Base-by-base conservation (phyloP, 2,888 invertebrate species). In the Uropetala carovei region DNA sequence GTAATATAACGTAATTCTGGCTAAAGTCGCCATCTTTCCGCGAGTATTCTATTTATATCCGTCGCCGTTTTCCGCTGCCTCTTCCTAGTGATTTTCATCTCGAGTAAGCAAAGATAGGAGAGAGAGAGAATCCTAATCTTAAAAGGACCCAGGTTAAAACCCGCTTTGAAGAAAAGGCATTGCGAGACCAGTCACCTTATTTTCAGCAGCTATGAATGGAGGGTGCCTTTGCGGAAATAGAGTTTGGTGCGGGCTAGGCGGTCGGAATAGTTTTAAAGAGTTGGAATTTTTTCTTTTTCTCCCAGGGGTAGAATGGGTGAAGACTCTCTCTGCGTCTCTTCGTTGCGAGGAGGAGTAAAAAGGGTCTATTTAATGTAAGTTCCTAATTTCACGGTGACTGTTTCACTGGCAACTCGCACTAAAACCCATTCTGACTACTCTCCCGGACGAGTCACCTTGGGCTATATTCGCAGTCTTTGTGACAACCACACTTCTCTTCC, bases 361-460 rank as follows among this genome's bases (percentile, higher is more conserved):
- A 64, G 82, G 64, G 83, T 56, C 43, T 60, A 84, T 92, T 92
- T 92, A 92, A 92, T 92, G 64, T 92, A 83, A 92, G 92, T 83
- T 92, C 92, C 92, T 92, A 92, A 92, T 92, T 92, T 92, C 92
- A 92, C 92, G 92, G 82, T 92, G 92, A 92, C 82, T 84, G 82
- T 92, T 84, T 84, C 92, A 22, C 43, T 83, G 89, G 68, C 89
- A 89, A 64, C 89, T 89, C 68, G 89, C 89, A 59, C 58, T 59
- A 60, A 86, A 86, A 64, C 64, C 89, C 18, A 18, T 27, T 43
- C 60, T 18, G 30, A 59, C 16, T 30, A 43, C 83, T 18, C 83
- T 30, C 22, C 85, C 16, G 68, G 22, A 68, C 68, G 22, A 75
- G 75, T 75, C 75, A 75, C 75, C 16, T 16, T 64, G 43, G 43